A percentile compares a stretch with the other conserved stretches of the same genome.
phyloP scores from a whole-genome alignment of 2,113 vertebrate genomes.

The Gadus chalcogrammus region DNA sequence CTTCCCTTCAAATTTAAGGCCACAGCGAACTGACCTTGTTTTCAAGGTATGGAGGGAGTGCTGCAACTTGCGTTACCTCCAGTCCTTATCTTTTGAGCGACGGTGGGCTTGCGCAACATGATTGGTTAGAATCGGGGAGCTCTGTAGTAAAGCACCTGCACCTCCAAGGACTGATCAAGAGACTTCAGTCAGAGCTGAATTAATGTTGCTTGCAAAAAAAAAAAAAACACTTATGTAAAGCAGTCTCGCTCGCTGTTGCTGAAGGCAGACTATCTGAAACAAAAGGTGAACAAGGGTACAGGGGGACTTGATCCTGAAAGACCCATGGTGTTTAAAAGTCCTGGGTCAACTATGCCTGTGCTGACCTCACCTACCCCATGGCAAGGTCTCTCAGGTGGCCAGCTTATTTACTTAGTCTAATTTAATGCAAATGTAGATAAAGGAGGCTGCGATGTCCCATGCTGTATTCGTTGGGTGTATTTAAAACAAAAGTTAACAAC shows the following conservation, averaged over 20 bases:
- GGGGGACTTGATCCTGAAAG: conserved; percentile 29
- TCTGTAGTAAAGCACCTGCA: conserved; percentile 21
- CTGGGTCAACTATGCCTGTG: conserved; percentile 29
- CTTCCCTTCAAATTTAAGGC: conserved; percentile 30
- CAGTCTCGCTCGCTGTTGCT: conserved; percentile 23
- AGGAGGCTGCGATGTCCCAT: not conserved
- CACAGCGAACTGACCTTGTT: conserved; percentile 35
- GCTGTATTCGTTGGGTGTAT: not conserved
- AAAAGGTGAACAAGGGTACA: conserved; percentile 39
- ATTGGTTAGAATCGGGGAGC: conserved; percentile 45
- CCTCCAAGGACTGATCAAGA: conserved; percentile 57
- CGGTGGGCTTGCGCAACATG: conserved; percentile 34
- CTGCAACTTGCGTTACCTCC: conserved; percentile 14
- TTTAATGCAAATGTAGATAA: too few species aligned
- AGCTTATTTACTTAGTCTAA: too few species aligned
- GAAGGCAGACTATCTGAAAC: conserved; percentile 37
- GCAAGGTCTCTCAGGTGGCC: not conserved
- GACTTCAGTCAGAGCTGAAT: conserved; percentile 55
- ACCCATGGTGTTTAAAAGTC: conserved; percentile 28
- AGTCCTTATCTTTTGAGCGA: conserved; percentile 26
- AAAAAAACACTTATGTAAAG: conserved; percentile 65
- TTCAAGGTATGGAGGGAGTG: conserved; percentile 11
- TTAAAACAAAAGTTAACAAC: conserved; percentile 9
- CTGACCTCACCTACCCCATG: conserved; percentile 1
- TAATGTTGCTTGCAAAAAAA: conserved; percentile 61